phyloP scores from a whole-genome alignment of 2,113 vertebrate genomes.

The Rafetus swinhoei region DNA sequence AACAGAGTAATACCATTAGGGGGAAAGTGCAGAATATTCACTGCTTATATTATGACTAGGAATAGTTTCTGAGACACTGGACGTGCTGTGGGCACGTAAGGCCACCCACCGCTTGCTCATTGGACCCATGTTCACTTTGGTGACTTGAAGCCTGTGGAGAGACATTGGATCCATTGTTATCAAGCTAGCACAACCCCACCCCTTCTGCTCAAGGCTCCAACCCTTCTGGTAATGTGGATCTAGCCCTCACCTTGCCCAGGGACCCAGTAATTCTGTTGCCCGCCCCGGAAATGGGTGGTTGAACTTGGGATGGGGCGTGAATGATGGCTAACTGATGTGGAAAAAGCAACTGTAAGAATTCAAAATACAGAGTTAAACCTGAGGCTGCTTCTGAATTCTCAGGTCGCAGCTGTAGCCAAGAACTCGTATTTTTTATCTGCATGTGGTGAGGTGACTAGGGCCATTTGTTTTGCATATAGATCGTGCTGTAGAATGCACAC shows the following conservation, averaged over 20 bases:
- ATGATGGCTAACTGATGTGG: not conserved
- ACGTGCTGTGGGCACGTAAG: not conserved
- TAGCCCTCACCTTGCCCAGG: too few relatives aligned
- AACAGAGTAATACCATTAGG: not conserved
- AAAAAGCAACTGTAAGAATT: not conserved
- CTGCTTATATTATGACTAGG: rapidly evolving
- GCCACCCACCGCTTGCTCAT: not conserved
- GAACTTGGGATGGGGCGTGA: not conserved
- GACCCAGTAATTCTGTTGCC: too few relatives aligned
- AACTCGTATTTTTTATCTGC: not conserved
- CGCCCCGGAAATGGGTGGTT: not conserved
- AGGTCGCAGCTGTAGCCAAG: not conserved
- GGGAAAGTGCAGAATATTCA: not conserved
- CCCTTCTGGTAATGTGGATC: too few relatives aligned
- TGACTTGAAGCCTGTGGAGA: not conserved
- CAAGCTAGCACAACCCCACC: too few relatives aligned
- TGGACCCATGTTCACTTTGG: not conserved
- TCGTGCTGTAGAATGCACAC: not conserved
- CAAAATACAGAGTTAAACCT: not conserved
- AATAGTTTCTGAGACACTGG: not conserved
- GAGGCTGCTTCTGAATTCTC: not conserved
- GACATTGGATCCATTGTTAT: not conserved
- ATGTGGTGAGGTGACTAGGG: not conserved
- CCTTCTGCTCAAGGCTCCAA: too few relatives aligned
- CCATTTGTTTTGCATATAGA: not conserved